Evolutionary conservation across 2,113 vertebrate genomes (phyloP).

Genomic region (Litocranius walleri): DNA sequence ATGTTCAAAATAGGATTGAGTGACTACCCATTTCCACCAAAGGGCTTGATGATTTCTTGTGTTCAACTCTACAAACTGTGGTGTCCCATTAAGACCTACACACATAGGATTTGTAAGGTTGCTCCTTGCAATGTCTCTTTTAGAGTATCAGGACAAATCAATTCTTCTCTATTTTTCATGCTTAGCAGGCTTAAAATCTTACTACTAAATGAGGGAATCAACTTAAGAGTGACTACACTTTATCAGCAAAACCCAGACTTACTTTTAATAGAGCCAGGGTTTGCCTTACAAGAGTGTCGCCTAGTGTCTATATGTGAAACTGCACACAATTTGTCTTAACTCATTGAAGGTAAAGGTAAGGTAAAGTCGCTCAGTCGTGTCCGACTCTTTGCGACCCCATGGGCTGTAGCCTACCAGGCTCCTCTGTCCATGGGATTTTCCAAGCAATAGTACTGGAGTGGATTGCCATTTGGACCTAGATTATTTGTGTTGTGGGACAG

Average conservation of each 20-base stretch:
- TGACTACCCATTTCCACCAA: background rate
- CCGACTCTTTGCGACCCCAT: too few relatives aligned
- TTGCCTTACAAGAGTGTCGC: slow-evolving; percentile 50
- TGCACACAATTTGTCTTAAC: background rate
- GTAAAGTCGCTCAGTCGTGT: too few relatives aligned
- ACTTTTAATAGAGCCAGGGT: background rate
- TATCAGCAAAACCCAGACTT: background rate
- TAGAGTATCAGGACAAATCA: slow-evolving; percentile 28
- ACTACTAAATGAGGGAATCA: background rate
- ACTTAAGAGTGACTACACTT: background rate
- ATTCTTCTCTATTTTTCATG: slow-evolving; percentile 26
- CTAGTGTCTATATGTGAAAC: slow-evolving; percentile 14
- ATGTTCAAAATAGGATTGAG: background rate
- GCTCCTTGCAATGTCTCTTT: background rate
- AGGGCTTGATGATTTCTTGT: background rate
- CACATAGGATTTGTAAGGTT: background rate
- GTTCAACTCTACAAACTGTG: background rate
- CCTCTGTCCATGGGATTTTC: too few relatives aligned
- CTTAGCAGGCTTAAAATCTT: slow-evolving; percentile 23
- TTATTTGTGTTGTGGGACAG: background rate
- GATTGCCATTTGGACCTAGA: too few relatives aligned
- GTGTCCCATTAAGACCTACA: background rate
- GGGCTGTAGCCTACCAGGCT: too few relatives aligned
- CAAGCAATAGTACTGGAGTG: too few relatives aligned
- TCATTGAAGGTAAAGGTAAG: background rate